A percentile compares a stretch with the other conserved stretches of the same genome.
Evolutionary conservation across 2,797 vertebrate species (phyloP).

Genomic region (Microctenopoma steveboyesi): DNA sequence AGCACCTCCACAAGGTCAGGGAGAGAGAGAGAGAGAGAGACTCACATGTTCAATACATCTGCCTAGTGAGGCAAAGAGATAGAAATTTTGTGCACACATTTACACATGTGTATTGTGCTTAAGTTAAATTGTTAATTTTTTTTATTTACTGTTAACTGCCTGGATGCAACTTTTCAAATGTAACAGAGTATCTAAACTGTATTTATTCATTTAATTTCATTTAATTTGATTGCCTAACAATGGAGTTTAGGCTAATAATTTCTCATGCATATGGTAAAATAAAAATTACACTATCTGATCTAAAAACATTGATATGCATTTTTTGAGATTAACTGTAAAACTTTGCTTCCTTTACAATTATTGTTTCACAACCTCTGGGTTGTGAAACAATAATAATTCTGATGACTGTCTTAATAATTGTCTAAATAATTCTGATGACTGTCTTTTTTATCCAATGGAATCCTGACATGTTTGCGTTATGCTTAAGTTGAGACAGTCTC

Average conservation of each 20-base stretch:
- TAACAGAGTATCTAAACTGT: too few species aligned
- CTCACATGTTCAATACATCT: slow-evolving; percentile 12
- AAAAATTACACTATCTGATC: too few species aligned
- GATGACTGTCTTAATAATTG: too few species aligned
- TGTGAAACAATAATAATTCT: too few species aligned
- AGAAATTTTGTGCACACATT: background rate
- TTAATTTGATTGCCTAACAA: background rate
- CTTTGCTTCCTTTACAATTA: too few species aligned
- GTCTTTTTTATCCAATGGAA: too few species aligned
- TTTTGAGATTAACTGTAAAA: too few species aligned
- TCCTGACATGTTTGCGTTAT: background rate
- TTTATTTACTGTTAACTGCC: background rate
- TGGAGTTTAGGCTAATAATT: background rate
- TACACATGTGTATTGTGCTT: background rate
- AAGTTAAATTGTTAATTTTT: background rate
- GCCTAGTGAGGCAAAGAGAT: background rate
- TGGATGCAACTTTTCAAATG: background rate
- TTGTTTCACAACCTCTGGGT: too few species aligned
- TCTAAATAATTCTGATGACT: too few species aligned
- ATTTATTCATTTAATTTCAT: too few species aligned
- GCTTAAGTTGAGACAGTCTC: background rate
- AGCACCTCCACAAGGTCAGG: slow-evolving; percentile 57
- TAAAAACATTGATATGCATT: too few species aligned
- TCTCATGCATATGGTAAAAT: too few species aligned
- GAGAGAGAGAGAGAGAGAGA: background rate